Conservation (phyloP, 2,888 invertebrate species). For the Nowickia ferox region DNA sequence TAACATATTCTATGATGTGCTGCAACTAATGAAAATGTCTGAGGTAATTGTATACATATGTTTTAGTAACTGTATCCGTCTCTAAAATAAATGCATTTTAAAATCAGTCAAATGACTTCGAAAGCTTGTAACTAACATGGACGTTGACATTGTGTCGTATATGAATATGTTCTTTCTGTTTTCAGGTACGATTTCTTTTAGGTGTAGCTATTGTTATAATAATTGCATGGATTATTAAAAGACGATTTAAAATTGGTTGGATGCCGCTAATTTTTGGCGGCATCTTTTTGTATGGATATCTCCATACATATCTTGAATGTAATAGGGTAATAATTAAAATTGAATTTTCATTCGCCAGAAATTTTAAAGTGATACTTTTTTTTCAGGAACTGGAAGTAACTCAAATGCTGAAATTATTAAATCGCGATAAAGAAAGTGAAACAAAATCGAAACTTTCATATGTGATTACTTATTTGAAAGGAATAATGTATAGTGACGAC, state of each 20-base stretch:
- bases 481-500: constrained; percentile 60
- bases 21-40: constrained; percentile 73
- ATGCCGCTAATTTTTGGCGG: constrained; percentile 73
- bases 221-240: constrained; percentile 74
- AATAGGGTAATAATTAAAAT: constrained; percentile 76
- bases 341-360: not conserved
- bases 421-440: constrained; percentile 50
- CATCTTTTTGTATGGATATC: constrained; percentile 76
- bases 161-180: constrained; percentile 48
- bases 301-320: constrained; percentile 79
- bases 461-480: constrained; percentile 64
- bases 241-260: constrained; percentile 73
- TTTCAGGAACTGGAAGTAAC: constrained; percentile 78
- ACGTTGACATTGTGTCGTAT: constrained; percentile 6
- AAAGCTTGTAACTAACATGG: constrained; percentile 1
- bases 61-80: constrained; percentile 9
- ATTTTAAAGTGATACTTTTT: constrained; percentile 1
- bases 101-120: not conserved
- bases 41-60: constrained; percentile 77
- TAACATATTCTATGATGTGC: constrained; percentile 75
- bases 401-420: constrained; percentile 75
- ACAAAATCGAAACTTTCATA: constrained; percentile 32
- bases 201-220: constrained; percentile 65
- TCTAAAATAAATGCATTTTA: not conserved
- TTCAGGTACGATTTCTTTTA: constrained; percentile 76